Base-by-base conservation (phyloP, 2,113 vertebrate genomes). In the Ptilonorhynchus violaceus region DNA sequence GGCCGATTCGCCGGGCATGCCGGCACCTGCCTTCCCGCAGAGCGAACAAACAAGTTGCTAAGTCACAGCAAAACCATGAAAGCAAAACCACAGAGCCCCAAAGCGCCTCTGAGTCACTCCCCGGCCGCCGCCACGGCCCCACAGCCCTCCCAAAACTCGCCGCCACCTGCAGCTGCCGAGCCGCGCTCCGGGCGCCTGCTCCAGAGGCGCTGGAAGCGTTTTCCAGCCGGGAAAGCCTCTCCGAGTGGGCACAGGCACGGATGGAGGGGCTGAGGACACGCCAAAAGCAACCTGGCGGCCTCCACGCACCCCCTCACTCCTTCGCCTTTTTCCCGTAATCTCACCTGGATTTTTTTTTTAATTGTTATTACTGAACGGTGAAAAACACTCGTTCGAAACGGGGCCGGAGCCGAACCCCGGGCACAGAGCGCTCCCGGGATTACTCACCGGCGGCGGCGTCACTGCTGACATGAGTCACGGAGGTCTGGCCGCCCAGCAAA, bases 31-130 rank as follows among this genome's bases (percentile, higher is more conserved):
- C 96, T 97, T 98, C 97, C 97, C 92, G 69, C 90, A 63, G 95
- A 97, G 91, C 89, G 76, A 97, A 95, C 97, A 98, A 90, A 69
- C 98, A 97, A 98, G 95, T 94, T 76, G 86, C 96, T 91, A 98
- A 98, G 97, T 98, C 97, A 98, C 97, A 96, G 97, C 94, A 98
- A 98, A 98, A 98, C 98, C 98, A 98, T 98, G 97, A 98, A 97
- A 98, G 97, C 96, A 98, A 97, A 98, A 98, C 98, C 98, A 94
- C 98, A 98, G 98, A 96, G 96, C 98, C 97, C 98, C 97, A 95
- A 81, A 97, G 98, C 83, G 37, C 96, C 92, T 98, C 96, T 98
- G 98, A 98, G 96, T 98, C 98, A 98, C 94, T 90, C 86, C 92
- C 76, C 33, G 50, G 96, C 96, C 78, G 90, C 93, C 91, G 56